phyloP scores from a whole-genome alignment of 2,888 invertebrate genomes.

The Apomyelois bistriatella region DNA sequence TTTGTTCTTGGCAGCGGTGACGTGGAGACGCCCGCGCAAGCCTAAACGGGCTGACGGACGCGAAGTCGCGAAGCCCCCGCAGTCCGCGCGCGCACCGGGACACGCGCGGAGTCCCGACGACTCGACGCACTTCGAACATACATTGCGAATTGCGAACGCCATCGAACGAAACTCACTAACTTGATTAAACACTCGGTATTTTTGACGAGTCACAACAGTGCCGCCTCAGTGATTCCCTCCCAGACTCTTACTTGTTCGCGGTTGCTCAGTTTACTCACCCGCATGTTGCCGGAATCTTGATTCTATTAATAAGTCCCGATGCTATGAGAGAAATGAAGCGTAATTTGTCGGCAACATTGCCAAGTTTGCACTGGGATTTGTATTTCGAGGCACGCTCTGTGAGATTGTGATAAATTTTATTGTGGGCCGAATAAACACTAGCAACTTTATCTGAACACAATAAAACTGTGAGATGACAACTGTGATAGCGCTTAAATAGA shows the following conservation, averaged over 20 bases:
- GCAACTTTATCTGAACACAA: constrained; percentile 38
- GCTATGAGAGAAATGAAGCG: constrained; percentile 57
- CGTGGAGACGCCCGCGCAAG: constrained; percentile 56
- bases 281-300: constrained; percentile 42
- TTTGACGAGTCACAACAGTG: constrained; percentile 38
- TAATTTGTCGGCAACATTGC: constrained; percentile 59
- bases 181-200: constrained; percentile 25
- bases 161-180: constrained; percentile 62
- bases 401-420: constrained; percentile 58
- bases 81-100: constrained; percentile 57
- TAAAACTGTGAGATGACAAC: constrained; percentile 49
- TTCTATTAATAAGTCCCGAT: constrained; percentile 61
- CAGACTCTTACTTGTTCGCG: constrained; percentile 17
- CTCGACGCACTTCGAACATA: constrained; percentile 43
- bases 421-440: constrained; percentile 51
- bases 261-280: constrained; percentile 3
- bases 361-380: constrained; percentile 68
- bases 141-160: constrained; percentile 44
- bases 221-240: constrained; percentile 16
- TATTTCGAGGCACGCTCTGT: constrained; percentile 30
- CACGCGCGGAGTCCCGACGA: constrained; percentile 54
- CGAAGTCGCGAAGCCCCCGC: constrained; percentile 39
- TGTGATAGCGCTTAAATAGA: constrained; percentile 38
- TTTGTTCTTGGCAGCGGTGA: constrained; percentile 60
- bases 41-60: constrained; percentile 46